Conservation (phyloP, 2,888 invertebrate genomes). For the Apotomis capreana region DNA sequence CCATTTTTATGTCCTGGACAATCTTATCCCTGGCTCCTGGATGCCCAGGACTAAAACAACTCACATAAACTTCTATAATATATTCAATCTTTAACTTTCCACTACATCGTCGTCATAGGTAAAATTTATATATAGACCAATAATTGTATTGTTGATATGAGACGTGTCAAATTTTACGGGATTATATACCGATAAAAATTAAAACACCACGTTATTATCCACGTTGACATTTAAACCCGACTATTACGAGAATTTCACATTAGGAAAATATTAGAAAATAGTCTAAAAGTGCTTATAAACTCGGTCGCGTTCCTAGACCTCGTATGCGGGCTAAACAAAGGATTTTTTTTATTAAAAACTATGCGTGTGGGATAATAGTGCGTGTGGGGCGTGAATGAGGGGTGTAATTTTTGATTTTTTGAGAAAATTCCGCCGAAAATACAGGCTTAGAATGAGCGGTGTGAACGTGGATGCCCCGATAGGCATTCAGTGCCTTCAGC, state of each 20-base stretch:
- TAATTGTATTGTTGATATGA: conserved; percentile 40
- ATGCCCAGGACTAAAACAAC: too few species aligned
- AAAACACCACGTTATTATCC: conserved; percentile 25
- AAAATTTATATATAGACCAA: too few species aligned
- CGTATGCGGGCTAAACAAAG: conserved; percentile 57
- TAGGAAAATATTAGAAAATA: background rate
- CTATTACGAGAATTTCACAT: background rate
- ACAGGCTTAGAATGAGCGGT: conserved; percentile 79
- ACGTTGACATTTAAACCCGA: conserved; percentile 7
- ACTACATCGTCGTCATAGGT: too few species aligned
- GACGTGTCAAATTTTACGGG: conserved; percentile 32
- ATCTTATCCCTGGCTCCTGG: too few species aligned
- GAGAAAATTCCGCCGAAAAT: conserved; percentile 53
- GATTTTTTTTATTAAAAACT: conserved; percentile 49
- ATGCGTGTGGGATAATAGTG: conserved; percentile 52
- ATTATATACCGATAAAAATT: conserved; percentile 26
- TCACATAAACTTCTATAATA: too few species aligned
- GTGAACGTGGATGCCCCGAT: conserved; percentile 84
- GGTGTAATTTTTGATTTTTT: conserved; percentile 47
- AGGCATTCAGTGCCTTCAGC: conserved; percentile 85
- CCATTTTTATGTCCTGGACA: too few species aligned
- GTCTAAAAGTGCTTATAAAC: background rate
- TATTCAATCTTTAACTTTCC: too few species aligned
- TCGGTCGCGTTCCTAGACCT: background rate
- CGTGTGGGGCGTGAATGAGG: conserved; percentile 54